Percentiles rank a stretch among this genome's conserved stretches.
These are phyloP conservation scores for Arizona elegans DNA, from an alignment of 2,113 vertebrate species.

Conservation along the genomic window DNA sequence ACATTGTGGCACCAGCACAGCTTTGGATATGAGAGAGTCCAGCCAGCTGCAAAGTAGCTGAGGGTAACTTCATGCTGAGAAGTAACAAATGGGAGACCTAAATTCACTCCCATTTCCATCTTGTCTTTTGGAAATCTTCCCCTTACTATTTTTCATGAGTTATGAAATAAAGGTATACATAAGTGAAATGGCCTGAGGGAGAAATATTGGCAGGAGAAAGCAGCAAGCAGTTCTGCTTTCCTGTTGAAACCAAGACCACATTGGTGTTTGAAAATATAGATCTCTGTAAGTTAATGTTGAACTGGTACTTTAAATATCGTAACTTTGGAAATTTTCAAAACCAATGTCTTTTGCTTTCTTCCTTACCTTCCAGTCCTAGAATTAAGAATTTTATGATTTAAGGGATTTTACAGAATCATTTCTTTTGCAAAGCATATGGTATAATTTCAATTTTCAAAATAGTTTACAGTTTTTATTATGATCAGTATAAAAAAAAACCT, in stretches of 20 bases:
- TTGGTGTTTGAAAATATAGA: background rate
- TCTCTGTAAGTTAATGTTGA: background rate
- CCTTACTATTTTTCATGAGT: background rate
- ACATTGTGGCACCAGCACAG: background rate
- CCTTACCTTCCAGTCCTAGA: background rate
- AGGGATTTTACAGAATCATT: background rate
- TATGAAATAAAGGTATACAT: background rate
- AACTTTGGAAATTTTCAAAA: background rate
- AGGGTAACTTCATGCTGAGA: background rate
- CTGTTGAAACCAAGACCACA: background rate
- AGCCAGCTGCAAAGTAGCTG: background rate
- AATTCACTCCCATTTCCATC: background rate
- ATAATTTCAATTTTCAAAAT: background rate
- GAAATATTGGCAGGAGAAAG: background rate
- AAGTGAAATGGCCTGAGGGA: background rate
- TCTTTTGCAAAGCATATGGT: background rate
- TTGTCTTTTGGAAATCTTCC: background rate
- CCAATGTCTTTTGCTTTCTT: background rate
- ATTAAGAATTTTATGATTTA: background rate
- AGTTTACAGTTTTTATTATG: background rate
- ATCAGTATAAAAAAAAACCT: background rate
- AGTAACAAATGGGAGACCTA: background rate
- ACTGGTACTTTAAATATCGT: background rate
- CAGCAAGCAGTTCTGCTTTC: background rate
- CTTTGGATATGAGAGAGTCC: background rate